Base-by-base conservation (phyloP, 2,113 vertebrate species). In the Eurystomus gularis region DNA sequence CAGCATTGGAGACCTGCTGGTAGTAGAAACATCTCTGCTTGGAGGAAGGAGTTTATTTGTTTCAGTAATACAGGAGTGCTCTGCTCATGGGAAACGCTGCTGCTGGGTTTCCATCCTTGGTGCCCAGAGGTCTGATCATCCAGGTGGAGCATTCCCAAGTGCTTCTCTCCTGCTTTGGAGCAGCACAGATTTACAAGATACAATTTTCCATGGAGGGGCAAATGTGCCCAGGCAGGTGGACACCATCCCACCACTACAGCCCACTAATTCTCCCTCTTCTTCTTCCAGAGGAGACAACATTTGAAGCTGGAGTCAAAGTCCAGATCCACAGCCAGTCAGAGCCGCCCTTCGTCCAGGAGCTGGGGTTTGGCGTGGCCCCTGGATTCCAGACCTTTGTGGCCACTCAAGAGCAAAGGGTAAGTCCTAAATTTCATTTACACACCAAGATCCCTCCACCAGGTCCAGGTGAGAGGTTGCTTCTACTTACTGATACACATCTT, bases 381-480 rank as follows among this genome's bases (percentile, higher is more conserved):
- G 99, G 99, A 39, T 99, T 99, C 98, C 99, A 99, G 98, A 99
- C 99, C 6, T 99, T 99, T 31, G 99, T 99, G 79, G 99, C 99
- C 96, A 99, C 99, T 49, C 99, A 99, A 96, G 99, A 99, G 97
- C 99, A 99, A 97, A 98, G 99, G 98, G 99, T 99, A 98, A 97
- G 99, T 98, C 78, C 79, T 44, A 15, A 31, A 51, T 73, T 70
- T 49, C 65, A 1, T 2, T 14, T 60, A 17, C 39, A 28, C 3
- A 3, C 65, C 40, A 5, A 20, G 17, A 48, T 42, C 35, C 31
- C 18, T 79, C 24, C n/a, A 9, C 6, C 6, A 20, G n/a, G 10
- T 76, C 37, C 1, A 0, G 17, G 7, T 6, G 18, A 49, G 55
- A 49, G 20, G 24, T 65, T 17, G 5, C 16, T 60, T 39, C 52